Base-by-base conservation (phyloP, 2,113 vertebrate species). In the Ariopsis seemanni region DNA sequence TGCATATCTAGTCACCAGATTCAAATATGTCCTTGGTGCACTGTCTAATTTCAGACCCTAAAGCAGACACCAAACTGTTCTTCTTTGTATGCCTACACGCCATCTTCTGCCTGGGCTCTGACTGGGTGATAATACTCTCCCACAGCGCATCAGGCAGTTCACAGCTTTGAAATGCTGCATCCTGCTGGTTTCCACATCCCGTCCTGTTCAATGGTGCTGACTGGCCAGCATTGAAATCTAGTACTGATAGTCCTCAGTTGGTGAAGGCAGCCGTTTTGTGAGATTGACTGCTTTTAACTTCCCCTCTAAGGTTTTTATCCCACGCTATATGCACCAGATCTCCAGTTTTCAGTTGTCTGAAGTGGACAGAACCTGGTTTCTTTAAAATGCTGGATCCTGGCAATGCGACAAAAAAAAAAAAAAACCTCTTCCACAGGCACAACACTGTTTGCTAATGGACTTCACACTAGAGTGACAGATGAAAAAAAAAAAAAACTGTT, bases 141-240 rank as follows among this genome's bases (percentile, higher is more conserved):
- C 48, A 79, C 25, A 9, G 52, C 22, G 77, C 65, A 25, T 85
- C 82, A 67, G 17, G 27, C 82, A 58, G 50, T 72, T 74, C 71
- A 74, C 27, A 85, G 88, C 75, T 82, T 81, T 86, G 80, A 83
- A 88, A 90, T 88, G 57, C 72, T 34, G 50, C 62, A 85, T 82
- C 25, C 74, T 87, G 65, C 55, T 67, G 34, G 79, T 53, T 88
- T 65, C 55, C 30, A 71, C 86, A 14, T 86, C 72, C 74, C 83
- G 65, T 74, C 57, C 25, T 52, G 22, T 77, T 81, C 71, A 50
- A 53, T 22, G 27, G 83, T 58, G 27, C 57, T 89, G 75, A 83
- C 55, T 67, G 85, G 30, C 75, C 77, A 53, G 55, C 30, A 58
- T 50, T 50, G 55, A 86, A 89, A 83, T 62, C 85, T 27, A 58